phyloP scores from a whole-genome alignment of 2,113 vertebrate species.

The Mustelus asterias region DNA sequence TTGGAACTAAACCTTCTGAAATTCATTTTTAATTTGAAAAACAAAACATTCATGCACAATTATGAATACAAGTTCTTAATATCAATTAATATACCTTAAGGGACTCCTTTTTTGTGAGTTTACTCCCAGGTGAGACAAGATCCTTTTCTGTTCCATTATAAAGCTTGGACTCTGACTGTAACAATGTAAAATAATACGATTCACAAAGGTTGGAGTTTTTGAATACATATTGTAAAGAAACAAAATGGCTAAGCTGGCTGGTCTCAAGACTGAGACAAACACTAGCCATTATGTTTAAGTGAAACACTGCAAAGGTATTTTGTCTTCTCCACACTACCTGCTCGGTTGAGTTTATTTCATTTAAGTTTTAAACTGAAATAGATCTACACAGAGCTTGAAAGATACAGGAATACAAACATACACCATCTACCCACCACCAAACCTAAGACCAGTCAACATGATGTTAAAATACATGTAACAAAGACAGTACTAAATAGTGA shows the following conservation, averaged over 20 bases:
- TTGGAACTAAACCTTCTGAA: not conserved
- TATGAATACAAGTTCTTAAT: not conserved
- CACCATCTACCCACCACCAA: not conserved
- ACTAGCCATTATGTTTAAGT: not conserved
- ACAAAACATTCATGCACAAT: not conserved
- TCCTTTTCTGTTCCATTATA: slow-evolving; percentile 98
- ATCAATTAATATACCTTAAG: slow-evolving; percentile 75
- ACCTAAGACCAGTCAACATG: not conserved
- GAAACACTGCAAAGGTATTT: not conserved
- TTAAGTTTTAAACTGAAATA: not conserved
- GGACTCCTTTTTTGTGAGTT: slow-evolving; percentile 97
- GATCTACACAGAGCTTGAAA: not conserved
- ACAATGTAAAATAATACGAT: slow-evolving; percentile 45
- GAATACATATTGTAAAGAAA: not conserved
- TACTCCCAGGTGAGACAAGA: slow-evolving; percentile 74
- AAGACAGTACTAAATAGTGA: not conserved
- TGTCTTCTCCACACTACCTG: not conserved
- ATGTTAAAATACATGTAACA: not conserved
- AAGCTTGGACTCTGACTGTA: slow-evolving; percentile 94
- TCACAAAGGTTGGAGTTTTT: slow-evolving; percentile 19
- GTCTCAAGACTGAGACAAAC: not conserved
- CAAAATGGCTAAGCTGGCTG: not conserved
- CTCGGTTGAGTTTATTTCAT: not conserved
- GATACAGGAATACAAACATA: not conserved
- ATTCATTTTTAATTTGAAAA: not conserved